Percentiles rank a stretch among this genome's conserved stretches.
These are phyloP conservation scores for Paracyclopina nana DNA, from an alignment of 1,140 invertebrate genomes.

Conservation along the genomic window DNA sequence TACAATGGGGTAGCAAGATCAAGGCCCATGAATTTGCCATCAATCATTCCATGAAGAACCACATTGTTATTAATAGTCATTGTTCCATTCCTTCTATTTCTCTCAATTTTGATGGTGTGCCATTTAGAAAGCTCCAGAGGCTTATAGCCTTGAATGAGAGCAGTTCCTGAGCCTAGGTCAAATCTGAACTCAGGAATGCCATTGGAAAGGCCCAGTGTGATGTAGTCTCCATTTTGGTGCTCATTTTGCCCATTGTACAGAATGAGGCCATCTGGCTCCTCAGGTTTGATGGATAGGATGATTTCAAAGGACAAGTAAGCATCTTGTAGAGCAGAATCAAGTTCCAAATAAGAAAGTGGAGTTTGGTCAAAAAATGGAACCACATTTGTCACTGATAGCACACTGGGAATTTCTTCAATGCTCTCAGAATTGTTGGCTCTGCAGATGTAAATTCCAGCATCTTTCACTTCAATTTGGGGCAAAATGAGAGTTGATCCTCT, in stretches of 20 bases:
- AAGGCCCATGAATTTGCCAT: neutral
- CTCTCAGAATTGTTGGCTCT: neutral
- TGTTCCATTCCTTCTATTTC: neutral
- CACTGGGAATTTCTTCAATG: neutral
- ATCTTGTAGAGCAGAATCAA: neutral
- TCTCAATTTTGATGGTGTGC: conserved; percentile 3
- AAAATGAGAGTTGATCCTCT: neutral
- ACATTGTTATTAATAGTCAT: neutral
- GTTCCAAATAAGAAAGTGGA: neutral
- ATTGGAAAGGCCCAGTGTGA: neutral
- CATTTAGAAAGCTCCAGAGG: neutral
- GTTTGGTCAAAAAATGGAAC: neutral
- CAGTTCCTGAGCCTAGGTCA: neutral
- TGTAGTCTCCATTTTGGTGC: neutral
- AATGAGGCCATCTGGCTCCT: neutral
- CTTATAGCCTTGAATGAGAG: neutral
- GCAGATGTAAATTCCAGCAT: conserved; percentile 2
- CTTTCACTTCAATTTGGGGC: neutral
- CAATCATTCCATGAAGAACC: neutral
- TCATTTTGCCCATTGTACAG: neutral
- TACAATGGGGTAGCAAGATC: neutral
- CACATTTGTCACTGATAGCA: neutral
- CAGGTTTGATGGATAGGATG: neutral
- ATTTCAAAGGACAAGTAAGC: neutral
- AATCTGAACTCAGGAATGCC: neutral